Conservation (phyloP, 2,797 vertebrate genomes). For the Sorex maritimensis region DNA sequence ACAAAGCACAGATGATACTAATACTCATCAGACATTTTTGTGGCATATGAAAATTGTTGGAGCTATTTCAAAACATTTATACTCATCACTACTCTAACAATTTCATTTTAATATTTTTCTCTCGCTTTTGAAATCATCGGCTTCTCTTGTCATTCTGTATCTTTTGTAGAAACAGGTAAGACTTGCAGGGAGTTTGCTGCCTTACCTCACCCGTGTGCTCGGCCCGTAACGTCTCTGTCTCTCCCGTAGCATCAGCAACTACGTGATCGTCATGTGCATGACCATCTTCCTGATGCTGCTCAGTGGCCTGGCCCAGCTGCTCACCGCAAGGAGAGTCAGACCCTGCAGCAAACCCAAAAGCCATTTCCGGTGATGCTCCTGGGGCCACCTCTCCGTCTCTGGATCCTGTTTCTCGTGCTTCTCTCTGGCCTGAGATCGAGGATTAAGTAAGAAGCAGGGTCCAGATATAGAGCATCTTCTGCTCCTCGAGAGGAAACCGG, state of each 20-base stretch:
- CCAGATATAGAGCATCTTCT: background rate
- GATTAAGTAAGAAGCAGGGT: conserved; percentile 39
- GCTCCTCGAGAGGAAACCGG: background rate
- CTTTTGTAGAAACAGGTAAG: background rate
- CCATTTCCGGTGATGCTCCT: conserved; percentile 92
- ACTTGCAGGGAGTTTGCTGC: background rate
- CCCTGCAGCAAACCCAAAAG: conserved; percentile 92
- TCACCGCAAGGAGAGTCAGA: conserved; percentile 94
- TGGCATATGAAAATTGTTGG: background rate
- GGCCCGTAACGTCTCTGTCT: background rate
- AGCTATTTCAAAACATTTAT: background rate
- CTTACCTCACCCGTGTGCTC: background rate
- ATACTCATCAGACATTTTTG: background rate
- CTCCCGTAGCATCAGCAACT: conserved; percentile 96
- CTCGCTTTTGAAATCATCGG: background rate
- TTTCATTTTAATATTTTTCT: conserved; percentile 23
- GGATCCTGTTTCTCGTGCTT: conserved; percentile 47
- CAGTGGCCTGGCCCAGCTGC: conserved; percentile 94
- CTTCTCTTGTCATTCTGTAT: conserved; percentile 2
- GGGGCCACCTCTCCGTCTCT: background rate
- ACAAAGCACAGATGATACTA: background rate
- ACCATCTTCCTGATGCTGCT: conserved; percentile 98
- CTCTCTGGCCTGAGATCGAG: conserved; percentile 62
- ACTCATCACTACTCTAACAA: background rate
- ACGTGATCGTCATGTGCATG: conserved; percentile 98